Evolutionary conservation across 2,888 invertebrate genomes (phyloP).

Genomic region (Eulithis prunata): DNA sequence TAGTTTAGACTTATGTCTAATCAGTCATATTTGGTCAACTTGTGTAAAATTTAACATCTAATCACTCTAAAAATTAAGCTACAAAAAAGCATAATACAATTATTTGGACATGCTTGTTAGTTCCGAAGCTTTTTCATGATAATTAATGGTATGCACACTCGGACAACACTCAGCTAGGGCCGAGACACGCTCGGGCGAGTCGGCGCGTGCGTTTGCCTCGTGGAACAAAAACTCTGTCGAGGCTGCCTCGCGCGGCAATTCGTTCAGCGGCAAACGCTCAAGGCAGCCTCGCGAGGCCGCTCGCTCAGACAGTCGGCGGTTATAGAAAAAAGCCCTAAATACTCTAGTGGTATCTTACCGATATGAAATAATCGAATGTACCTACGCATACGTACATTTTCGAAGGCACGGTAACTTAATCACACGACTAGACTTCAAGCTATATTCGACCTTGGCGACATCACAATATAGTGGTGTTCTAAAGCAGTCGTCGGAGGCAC

Average conservation of each 20-base stretch:
- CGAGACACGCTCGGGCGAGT: too few relatives aligned
- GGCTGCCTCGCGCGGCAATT: too few relatives aligned
- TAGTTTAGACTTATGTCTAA: neutral
- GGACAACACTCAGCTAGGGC: too few relatives aligned
- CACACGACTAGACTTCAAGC: slow-evolving; percentile 51
- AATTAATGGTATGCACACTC: too few relatives aligned
- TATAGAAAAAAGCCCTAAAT: neutral
- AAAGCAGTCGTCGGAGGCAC: slow-evolving; percentile 56
- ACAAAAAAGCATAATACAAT: slow-evolving; percentile 1
- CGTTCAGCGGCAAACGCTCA: too few relatives aligned
- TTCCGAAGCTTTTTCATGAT: neutral
- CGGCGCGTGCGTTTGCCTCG: too few relatives aligned
- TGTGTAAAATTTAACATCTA: neutral
- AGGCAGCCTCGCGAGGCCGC: too few relatives aligned
- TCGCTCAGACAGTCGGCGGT: too few relatives aligned
- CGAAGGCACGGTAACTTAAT: slow-evolving; percentile 4
- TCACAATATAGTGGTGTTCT: slow-evolving; percentile 74
- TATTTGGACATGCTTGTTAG: slow-evolving; percentile 1
- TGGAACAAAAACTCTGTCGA: too few relatives aligned
- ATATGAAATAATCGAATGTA: neutral
- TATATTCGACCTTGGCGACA: slow-evolving; percentile 72
- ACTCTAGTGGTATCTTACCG: slow-evolving; percentile 3
- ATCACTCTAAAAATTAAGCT: neutral
- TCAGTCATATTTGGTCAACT: slow-evolving; percentile 3
- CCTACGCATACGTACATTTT: slow-evolving; percentile 1